Base-by-base conservation (phyloP, 2,888 invertebrate genomes). In the Sipha maydis region DNA sequence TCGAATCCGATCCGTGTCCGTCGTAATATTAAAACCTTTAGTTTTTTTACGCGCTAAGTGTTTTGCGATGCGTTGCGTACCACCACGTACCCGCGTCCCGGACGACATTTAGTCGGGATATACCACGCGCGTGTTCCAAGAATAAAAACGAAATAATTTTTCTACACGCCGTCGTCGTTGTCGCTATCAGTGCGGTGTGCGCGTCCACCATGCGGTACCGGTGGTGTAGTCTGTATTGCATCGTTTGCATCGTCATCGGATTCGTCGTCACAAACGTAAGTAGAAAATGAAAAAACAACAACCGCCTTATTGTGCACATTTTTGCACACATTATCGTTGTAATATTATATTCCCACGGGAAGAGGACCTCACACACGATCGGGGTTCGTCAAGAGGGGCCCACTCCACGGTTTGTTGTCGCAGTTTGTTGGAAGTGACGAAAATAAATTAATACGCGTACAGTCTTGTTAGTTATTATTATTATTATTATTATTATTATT, bases 151-250 rank as follows among this genome's bases (percentile, higher is more conserved):
- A 54, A 78, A 79, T n/a, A 31, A 54, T 71, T 86, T 79, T 79
- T 54, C 34, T 38, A 34, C 71, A 38, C 86, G 38, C 69, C 85
- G 25, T 41, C 38, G 34, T 48, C 48, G 84, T 76, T 76, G 83
- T 61, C 61, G 85, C 69, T 78, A 85, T 85, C 85, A 69, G 85
- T 85, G 79, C 79, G 56, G 48, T 14, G 86, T 14, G 48, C 56
- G 79, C 73, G 88, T 67, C 80, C 82, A 88, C 82, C 88, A 88
- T 88, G 88, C 88, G 88, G 82, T 88, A 80, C 88, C 88, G 88
- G 82, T 88, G 80, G 80, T 82, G 56, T 75, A 61, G 56, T 75
- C 80, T 88, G 82, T 88, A 88, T 73, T 80, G 86, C 88, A 56
- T 79, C 38, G 86, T 86, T 61, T 88, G 73, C 88, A 48, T 88